Evolutionary conservation across 2,797 vertebrate species (phyloP).

Genomic region (Rhabdomys pumilio): DNA sequence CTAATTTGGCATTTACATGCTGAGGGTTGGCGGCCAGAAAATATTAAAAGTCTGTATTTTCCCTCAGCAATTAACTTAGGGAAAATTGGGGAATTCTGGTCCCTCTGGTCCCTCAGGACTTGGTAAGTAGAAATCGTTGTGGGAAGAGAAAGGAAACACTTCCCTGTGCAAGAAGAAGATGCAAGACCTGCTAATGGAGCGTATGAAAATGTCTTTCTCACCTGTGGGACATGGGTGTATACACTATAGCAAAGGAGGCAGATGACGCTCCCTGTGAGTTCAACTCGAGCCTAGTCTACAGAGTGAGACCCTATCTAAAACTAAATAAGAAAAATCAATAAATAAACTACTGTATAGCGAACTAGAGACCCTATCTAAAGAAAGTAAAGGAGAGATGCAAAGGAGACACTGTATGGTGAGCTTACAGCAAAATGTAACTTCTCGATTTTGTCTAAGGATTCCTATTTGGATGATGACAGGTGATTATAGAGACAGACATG

Average conservation of each 20-base stretch:
- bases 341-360: background rate
- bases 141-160: background rate
- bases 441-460: slow-evolving; percentile 1
- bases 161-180: background rate
- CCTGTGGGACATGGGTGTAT: fast-evolving
- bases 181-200: background rate
- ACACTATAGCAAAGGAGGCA: background rate
- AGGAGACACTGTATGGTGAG: background rate
- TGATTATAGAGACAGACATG: background rate
- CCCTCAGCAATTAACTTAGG: background rate
- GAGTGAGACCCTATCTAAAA: background rate
- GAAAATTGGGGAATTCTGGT: background rate
- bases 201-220: background rate
- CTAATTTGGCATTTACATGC: background rate
- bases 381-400: background rate
- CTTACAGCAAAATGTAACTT: background rate
- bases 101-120: background rate
- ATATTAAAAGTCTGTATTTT: background rate
- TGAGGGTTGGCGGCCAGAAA: background rate
- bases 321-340: background rate
- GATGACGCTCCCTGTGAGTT: background rate
- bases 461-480: background rate
- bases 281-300: background rate
- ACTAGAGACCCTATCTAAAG: background rate
- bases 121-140: background rate